phyloP scores from a whole-genome alignment of 2,888 invertebrate genomes.

The Hyppa rectilinea region DNA sequence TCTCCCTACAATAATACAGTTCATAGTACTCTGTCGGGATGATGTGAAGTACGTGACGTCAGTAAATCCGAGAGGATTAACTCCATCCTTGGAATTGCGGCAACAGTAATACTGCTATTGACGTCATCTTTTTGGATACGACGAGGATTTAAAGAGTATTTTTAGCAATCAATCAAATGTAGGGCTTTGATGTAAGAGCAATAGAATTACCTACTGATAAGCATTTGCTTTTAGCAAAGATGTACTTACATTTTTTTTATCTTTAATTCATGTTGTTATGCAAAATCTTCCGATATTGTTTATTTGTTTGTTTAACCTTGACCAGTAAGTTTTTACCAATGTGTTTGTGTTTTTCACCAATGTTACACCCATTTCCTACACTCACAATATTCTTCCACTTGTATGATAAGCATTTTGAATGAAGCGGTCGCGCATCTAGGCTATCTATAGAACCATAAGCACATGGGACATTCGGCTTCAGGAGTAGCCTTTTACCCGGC shows the following conservation, averaged over 20 bases:
- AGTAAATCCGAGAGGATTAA: constrained; percentile 58
- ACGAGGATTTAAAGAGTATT: constrained; percentile 21
- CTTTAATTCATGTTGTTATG: not conserved
- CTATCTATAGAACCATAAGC: not conserved
- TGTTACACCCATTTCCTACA: not conserved
- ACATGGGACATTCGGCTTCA: too few relatives aligned
- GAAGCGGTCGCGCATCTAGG: too few relatives aligned
- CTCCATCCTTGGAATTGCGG: constrained; percentile 38
- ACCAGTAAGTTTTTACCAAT: too few relatives aligned
- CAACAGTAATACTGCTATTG: constrained; percentile 38
- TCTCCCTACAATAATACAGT: constrained; percentile 23
- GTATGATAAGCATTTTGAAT: not conserved
- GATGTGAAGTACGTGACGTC: constrained; percentile 56
- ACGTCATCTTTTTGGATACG: constrained; percentile 30
- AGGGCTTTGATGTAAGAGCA: constrained; percentile 6
- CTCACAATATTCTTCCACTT: too few relatives aligned
- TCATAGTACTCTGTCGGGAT: constrained; percentile 21
- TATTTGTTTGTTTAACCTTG: too few relatives aligned
- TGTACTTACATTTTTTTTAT: not conserved
- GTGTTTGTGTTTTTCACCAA: not conserved
- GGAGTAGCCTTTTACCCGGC: too few relatives aligned
- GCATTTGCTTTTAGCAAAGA: not conserved
- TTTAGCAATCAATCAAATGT: constrained; percentile 25
- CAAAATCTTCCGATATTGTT: not conserved
- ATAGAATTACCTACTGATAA: not conserved